Percentiles rank a stretch among this genome's conserved stretches.
Evolutionary conservation across 2,888 invertebrate species (phyloP).

Genomic region (Eurytoma adleriae): DNA sequence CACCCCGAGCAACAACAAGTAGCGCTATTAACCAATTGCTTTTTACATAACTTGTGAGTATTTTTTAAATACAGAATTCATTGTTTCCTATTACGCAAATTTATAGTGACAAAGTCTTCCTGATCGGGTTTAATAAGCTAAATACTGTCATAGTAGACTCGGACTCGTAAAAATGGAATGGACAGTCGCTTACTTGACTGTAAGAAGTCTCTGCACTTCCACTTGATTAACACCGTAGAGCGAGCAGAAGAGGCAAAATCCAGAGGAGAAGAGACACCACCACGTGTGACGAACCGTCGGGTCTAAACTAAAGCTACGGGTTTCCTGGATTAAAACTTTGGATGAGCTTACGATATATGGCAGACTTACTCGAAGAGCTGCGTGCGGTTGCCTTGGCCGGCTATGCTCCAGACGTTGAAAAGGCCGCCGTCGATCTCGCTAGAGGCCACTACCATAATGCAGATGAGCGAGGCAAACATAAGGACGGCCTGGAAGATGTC

Average conservation of each 20-base stretch:
- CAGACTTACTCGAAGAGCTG: constrained; percentile 81
- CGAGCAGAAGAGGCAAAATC: constrained; percentile 85
- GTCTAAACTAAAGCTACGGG: constrained; percentile 80
- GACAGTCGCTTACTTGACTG: constrained; percentile 79
- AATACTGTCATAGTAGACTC: too few relatives aligned
- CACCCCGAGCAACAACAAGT: too few relatives aligned
- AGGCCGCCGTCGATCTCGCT: constrained; percentile 83
- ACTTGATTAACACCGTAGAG: constrained; percentile 92
- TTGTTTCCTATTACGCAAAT: too few relatives aligned
- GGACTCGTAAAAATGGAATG: too few relatives aligned
- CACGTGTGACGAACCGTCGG: constrained; percentile 89
- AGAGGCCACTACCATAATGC: constrained; percentile 85
- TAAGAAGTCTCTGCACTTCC: constrained; percentile 86
- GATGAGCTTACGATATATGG: not conserved
- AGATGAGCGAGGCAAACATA: constrained; percentile 89
- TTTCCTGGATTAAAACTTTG: not conserved
- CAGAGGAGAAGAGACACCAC: constrained; percentile 87
- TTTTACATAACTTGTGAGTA: too few relatives aligned
- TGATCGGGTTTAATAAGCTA: too few relatives aligned
- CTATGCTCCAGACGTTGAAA: constrained; percentile 82
- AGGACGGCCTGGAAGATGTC: constrained; percentile 90
- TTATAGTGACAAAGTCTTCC: too few relatives aligned
- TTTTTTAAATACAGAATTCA: too few relatives aligned
- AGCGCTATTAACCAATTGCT: too few relatives aligned
- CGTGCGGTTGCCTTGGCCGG: constrained; percentile 83